These are phyloP conservation scores for Cygnus olor DNA, from an alignment of 2,797 vertebrate species.

Conservation along the genomic window DNA sequence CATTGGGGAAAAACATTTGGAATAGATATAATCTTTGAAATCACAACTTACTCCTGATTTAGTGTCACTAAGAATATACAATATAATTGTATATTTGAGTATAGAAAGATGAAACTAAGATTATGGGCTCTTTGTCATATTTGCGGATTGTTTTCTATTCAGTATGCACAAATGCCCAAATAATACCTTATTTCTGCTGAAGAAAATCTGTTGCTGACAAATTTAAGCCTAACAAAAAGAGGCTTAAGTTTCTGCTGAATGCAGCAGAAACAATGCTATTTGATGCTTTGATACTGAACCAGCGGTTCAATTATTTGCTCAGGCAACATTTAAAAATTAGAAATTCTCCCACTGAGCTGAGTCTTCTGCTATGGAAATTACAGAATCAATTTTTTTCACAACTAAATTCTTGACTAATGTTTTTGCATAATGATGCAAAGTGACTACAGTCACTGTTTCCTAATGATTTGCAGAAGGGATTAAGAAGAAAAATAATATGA, in stretches of 20 bases:
- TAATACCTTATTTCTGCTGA: not conserved
- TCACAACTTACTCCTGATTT: not conserved
- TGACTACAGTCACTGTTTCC: not conserved
- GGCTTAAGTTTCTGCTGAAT: not conserved
- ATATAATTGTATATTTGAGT: not conserved
- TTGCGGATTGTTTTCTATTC: not conserved
- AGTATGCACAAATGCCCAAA: not conserved
- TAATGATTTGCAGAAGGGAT: not conserved
- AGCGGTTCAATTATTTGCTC: not conserved
- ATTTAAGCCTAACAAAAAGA: not conserved
- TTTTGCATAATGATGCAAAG: not conserved
- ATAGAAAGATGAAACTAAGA: not conserved
- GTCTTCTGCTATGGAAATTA: not conserved
- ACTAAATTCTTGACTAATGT: not conserved
- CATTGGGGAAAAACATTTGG: not conserved
- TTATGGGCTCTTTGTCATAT: not conserved
- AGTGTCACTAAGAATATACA: not conserved
- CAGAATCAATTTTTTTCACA: not conserved
- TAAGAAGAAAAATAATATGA: not conserved
- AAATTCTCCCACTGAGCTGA: not conserved
- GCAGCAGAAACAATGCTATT: not conserved
- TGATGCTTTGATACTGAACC: not conserved
- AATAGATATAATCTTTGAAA: not conserved
- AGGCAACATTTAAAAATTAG: not conserved
- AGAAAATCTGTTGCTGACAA: not conserved